Percentiles rank a stretch among this genome's conserved stretches.
phyloP scores from a whole-genome alignment of 2,888 invertebrate genomes.

The Cantharis rufa region DNA sequence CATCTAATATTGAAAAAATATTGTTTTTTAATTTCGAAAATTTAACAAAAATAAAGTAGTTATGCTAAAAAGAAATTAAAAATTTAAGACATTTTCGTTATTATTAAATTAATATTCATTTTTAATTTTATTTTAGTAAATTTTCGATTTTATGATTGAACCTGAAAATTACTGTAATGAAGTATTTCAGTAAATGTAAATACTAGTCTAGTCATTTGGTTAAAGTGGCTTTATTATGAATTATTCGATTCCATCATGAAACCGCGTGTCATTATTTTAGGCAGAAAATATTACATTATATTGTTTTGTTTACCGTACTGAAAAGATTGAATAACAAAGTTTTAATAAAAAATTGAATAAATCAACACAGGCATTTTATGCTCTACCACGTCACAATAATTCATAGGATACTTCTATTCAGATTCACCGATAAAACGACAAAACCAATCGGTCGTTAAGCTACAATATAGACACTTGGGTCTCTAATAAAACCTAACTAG shows the following conservation, averaged over 20 bases:
- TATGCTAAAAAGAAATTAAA: no score
- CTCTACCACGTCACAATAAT: neutral
- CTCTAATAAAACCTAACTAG: slow-evolving; percentile 22
- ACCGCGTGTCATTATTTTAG: neutral
- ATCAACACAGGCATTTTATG: neutral
- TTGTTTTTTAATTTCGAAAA: no score
- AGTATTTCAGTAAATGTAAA: no score
- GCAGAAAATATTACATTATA: neutral
- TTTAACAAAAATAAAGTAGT: no score
- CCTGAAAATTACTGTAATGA: no score
- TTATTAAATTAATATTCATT: no score
- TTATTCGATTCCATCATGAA: neutral
- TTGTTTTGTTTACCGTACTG: neutral
- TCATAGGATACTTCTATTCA: slow-evolving; percentile 13
- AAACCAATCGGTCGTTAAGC: slow-evolving; percentile 18
- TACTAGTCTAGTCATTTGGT: no score
- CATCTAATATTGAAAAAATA: no score
- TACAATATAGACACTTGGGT: slow-evolving; percentile 16
- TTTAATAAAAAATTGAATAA: neutral
- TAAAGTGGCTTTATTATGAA: no score
- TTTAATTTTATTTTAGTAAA: no score
- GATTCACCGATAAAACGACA: slow-evolving; percentile 18
- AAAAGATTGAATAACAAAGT: neutral
- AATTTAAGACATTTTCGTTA: no score
- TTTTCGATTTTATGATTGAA: no score